Evolutionary conservation across 2,797 vertebrate species (phyloP), one percentile per base, ranked within the genome.

Genomic region (Acomys russatus): DNA sequence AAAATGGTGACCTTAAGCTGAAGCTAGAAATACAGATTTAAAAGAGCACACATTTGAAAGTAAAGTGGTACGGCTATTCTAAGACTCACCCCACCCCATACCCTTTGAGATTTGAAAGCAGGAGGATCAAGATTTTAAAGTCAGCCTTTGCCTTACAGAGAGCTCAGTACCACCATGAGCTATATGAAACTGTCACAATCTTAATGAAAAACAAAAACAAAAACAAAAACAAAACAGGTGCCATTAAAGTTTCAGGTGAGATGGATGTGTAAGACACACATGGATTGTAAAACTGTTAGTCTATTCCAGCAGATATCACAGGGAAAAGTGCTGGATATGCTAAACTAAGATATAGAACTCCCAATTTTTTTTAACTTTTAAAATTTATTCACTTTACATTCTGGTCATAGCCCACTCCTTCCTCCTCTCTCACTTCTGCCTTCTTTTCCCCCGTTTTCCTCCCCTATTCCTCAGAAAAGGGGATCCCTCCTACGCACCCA

Each of bases 331-430:
- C 80, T 33, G 79, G 35, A 44, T 30, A 23, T 78, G 2, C 25
- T 54, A 83, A 93, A 51, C 20, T 90, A 68, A 93, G 87, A 90
- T 74, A 89, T n/a, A 83, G 35, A 49, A 54, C 49, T 88, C 25
- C 7, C 18, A 73, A 44, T 44, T 44, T 44, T 44, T 44, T 44
- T 3, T 3, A 44, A 44, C 3, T 44, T 44, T 44, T 44, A 44
- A 44, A 44, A 44, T 44, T 3, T 44, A 44, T 44, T 44, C 44
- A 44, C 44, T 44, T 44, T 44, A 44, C 44, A 44, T 44, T 4
- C 44, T 44, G 44, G 44, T 44, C 44, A 44, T 44, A 44, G 44
- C 44, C 44, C 44, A 3, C 44, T 44, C 44, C 44, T 44, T 44
- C 44, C 44, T 44, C 44, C 44, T 44, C 44, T 44, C 44, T 44